Base-by-base conservation (phyloP, 2,113 vertebrate genomes). In the Microtus montanus region DNA sequence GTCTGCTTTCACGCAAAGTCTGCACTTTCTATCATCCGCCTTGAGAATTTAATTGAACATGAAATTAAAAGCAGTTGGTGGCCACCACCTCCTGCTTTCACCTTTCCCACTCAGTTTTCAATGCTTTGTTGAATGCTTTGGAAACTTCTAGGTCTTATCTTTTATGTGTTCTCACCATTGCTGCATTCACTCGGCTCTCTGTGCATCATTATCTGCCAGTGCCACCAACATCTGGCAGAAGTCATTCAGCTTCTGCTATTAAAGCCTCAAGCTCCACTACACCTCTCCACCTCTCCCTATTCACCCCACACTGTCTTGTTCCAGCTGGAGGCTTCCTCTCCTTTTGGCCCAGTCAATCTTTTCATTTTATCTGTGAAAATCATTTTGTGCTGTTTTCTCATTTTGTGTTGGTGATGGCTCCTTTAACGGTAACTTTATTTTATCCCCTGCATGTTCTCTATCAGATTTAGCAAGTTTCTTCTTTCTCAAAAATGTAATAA, bases 391-490 rank as follows among this genome's bases (percentile, higher is more conserved):
- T 79, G 11, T 7, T 54, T 86, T 83, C 5, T 70, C 0, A 30
- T 35, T 70, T 70, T 70, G 68, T 70, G 14, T 1, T 47, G 14
- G 84, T 52, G 54, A 33, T 80, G 75, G 63, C 7, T 64, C 49
- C 70, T 47, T 92, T 47, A 58, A 88, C 49, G 87, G 89, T 44
- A 75, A 15, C 28, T 87, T 63, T 90, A 7, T 54, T 88, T 20
- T 70, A 20, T 70, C 3, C 64, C n/a, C 7, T 89, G 30, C 35
- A 35, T 28, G 20, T 47, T 79, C 12, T 90, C 24, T 64, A 5
- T 94, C 77, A 92, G 22, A 85, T 52, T 83, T 88, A 94, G 66
- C 58, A 87, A 71, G 70, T 90, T 24, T 44, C 28, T 94, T 93
- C 17, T 80, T 2, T 89, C 38, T 92, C 83, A 94, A 54, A 90